Conservation (phyloP, 2,888 invertebrate genomes). For the Ophion obscuratus region DNA sequence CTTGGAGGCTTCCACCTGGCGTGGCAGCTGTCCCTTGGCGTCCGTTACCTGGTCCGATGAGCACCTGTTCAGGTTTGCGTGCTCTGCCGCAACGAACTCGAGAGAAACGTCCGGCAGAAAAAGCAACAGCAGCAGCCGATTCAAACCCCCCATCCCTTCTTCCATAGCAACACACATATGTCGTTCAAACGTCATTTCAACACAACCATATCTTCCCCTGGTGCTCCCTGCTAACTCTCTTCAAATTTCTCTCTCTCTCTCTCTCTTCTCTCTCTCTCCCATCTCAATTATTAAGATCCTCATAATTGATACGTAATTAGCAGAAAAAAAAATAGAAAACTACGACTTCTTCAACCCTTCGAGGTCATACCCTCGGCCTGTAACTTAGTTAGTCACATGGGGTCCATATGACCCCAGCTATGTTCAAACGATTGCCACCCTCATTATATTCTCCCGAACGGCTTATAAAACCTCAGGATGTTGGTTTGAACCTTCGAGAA, state of each 20-base stretch:
- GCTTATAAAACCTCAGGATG: too few species aligned
- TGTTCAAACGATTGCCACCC: too few species aligned
- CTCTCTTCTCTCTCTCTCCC: not conserved
- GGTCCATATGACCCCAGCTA: too few species aligned
- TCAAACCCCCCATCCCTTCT: not conserved
- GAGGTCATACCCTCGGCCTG: too few species aligned
- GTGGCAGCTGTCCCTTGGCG: slow-evolving; percentile 80
- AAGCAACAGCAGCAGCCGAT: slow-evolving; percentile 38
- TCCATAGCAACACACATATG: slow-evolving; percentile 80
- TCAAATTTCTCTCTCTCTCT: too few species aligned
- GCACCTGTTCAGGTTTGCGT: slow-evolving; percentile 82
- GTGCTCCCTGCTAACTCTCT: not conserved
- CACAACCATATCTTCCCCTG: slow-evolving; percentile 59
- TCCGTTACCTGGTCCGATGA: slow-evolving; percentile 80
- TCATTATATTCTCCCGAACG: too few species aligned
- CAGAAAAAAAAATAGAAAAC: too few species aligned
- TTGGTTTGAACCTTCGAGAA: too few species aligned
- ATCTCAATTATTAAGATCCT: not conserved
- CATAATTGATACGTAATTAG: too few species aligned
- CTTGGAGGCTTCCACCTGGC: slow-evolving; percentile 78
- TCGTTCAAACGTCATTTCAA: slow-evolving; percentile 61
- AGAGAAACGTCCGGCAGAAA: slow-evolving; percentile 17
- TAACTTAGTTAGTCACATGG: too few species aligned
- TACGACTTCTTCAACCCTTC: too few species aligned
- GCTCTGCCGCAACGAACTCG: slow-evolving; percentile 48